phyloP scores from a whole-genome alignment of 2,888 invertebrate genomes.

The Drosophila seclusa region DNA sequence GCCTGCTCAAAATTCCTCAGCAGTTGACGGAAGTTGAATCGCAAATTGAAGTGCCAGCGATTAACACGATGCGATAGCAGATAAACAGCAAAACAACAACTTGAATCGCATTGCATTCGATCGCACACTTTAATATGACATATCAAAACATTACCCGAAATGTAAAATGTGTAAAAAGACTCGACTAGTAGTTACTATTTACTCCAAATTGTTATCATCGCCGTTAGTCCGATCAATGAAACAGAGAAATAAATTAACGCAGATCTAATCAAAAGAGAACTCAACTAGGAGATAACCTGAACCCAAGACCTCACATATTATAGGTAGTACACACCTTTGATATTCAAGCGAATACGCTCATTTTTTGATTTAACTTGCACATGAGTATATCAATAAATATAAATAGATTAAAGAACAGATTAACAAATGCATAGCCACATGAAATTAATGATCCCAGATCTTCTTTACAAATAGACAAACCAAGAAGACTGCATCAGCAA shows the following conservation, averaged over 20 bases:
- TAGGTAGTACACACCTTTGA: background rate
- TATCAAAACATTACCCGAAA: conserved; percentile 27
- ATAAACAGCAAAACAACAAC: conserved; percentile 36
- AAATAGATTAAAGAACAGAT: background rate
- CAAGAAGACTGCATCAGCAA: background rate
- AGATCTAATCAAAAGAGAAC: background rate
- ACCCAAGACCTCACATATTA: background rate
- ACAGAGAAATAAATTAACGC: too few relatives aligned
- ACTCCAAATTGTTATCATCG: background rate
- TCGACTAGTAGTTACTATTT: background rate
- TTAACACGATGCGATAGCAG: conserved; percentile 50
- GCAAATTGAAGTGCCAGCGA: conserved; percentile 66
- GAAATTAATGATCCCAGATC: background rate
- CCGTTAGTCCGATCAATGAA: background rate
- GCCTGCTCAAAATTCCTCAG: conserved; percentile 55
- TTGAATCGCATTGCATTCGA: conserved; percentile 54
- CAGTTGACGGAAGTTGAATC: conserved; percentile 76
- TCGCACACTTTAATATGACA: conserved; percentile 34
- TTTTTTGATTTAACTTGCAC: background rate
- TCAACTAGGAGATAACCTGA: background rate
- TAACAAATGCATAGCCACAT: too few relatives aligned
- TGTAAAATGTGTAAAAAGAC: background rate
- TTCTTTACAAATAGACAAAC: background rate
- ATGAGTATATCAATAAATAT: background rate
- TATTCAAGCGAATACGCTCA: background rate